Percentiles rank a stretch among this genome's conserved stretches.
Evolutionary conservation across 1,140 invertebrate genomes (phyloP).

Genomic region (Gryllus bimaculatus): DNA sequence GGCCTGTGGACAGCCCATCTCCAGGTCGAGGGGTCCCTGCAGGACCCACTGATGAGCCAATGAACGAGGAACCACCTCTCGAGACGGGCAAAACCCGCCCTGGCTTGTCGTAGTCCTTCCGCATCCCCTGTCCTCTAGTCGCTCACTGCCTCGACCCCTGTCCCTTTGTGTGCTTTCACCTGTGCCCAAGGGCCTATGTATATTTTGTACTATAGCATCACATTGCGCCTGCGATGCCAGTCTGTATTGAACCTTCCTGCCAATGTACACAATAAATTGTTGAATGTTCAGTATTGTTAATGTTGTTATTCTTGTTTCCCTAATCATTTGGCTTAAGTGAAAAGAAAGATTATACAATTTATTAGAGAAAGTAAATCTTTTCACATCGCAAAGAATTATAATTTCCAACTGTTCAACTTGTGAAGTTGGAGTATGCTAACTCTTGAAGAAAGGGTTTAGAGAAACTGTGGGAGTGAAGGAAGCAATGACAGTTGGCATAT

Average conservation of each 20-base stretch:
- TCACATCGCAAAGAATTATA: too few relatives aligned
- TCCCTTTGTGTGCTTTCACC: background rate
- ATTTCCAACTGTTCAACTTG: too few relatives aligned
- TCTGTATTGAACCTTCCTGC: background rate
- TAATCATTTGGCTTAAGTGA: too few relatives aligned
- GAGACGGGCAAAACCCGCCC: background rate
- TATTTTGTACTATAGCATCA: background rate
- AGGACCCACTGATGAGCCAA: conserved; percentile 13
- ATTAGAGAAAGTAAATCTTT: too few relatives aligned
- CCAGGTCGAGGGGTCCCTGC: conserved; percentile 29
- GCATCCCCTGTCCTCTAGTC: background rate
- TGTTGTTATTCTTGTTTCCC: too few relatives aligned
- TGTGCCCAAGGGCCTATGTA: background rate
- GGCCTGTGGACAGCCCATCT: conserved; percentile 42
- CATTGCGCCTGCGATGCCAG: background rate
- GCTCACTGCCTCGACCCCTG: background rate
- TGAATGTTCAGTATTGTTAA: background rate
- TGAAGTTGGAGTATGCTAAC: too few relatives aligned
- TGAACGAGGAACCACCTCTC: conserved; percentile 15
- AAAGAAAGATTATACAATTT: too few relatives aligned
- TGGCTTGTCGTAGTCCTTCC: background rate
- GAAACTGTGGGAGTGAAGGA: too few relatives aligned
- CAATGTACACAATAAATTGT: background rate
- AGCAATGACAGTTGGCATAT: too few relatives aligned
- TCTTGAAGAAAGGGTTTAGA: too few relatives aligned